Evolutionary conservation across 1,140 invertebrate genomes (phyloP), one percentile per base, ranked within the genome.

Genomic region (Chelonus insularis): DNA sequence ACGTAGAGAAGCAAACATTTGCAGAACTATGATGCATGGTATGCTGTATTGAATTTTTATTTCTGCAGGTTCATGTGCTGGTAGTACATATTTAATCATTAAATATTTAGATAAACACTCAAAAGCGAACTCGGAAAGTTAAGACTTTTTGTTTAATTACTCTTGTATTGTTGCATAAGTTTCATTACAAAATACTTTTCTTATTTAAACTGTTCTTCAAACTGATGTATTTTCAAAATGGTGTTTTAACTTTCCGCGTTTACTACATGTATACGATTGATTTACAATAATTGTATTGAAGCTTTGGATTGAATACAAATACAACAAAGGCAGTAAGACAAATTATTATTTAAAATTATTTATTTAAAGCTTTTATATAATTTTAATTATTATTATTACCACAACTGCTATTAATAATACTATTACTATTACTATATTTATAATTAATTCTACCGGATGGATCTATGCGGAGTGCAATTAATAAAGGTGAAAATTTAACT

Each of bases 11-110:
- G 72, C 68, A 76, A 77, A 60, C 71, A 76, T 75, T 71, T 80
- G 72, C 68, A 71, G 16, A 45, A 6, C 9, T 41, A 16, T 45
- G 74, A 63, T 78, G 78, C 78, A 80, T 79, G 78, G 73, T 77
- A 80, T 79, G 77, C 74, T 78, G 69, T 75, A 78, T 77, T 77
- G 68, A 78, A 75, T 73, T 78, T 73, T 76, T 68, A 69, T 11
- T 7, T 69, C 68, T 66, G 65, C 70, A 68, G 73, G 74, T n/a
- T 64, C 77, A 70, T 72, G 74, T 79, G 74, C 74, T 73, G 23
- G 75, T 78, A 79, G 75, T 12, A 47, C 32, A 68, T 58, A 72
- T 63, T 45, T 74, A 72, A 72, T n/a, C n/a, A 58, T 72, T 75
- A 73, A 64, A 74, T 69, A 63, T 75, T 70, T 72, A 72, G 59